Percentiles rank a stretch among this genome's conserved stretches.
These are phyloP conservation scores for Trinectes maculatus DNA, from an alignment of 2,113 vertebrate species.

Conservation along the genomic window DNA sequence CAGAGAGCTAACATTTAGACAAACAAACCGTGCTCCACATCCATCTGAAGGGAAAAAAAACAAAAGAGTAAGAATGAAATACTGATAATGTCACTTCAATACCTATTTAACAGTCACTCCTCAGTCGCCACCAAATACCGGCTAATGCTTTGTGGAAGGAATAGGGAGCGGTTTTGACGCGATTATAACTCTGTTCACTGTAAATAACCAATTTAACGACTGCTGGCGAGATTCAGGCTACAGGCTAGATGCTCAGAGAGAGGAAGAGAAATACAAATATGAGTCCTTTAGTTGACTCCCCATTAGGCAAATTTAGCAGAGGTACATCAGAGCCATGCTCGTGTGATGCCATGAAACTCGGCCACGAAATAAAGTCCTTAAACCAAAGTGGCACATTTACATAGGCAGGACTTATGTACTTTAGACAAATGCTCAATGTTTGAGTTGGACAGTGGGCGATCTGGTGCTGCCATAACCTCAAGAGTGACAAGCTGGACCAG, in stretches of 20 bases:
- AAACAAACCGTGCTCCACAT: conserved; percentile 74
- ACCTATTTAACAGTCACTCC: conserved; percentile 59
- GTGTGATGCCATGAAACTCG: conserved; percentile 43
- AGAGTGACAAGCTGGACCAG: conserved; percentile 25
- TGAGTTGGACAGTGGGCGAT: conserved; percentile 44
- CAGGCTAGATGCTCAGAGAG: conserved; percentile 60
- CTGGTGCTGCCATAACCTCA: conserved; percentile 29
- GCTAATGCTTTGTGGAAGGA: conserved; percentile 55
- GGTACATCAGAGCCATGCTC: conserved; percentile 50
- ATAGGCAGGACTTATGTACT: conserved; percentile 45
- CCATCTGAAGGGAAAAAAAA: conserved; percentile 47
- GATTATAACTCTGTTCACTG: conserved; percentile 72
- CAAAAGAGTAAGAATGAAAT: conserved; percentile 63
- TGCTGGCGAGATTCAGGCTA: conserved; percentile 62
- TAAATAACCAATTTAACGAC: conserved; percentile 78
- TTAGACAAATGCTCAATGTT: conserved; percentile 37
- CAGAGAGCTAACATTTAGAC: conserved; percentile 80
- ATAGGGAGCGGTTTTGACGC: conserved; percentile 59
- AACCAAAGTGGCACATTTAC: conserved; percentile 53
- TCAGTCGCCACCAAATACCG: conserved; percentile 63
- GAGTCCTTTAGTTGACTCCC: conserved; percentile 72
- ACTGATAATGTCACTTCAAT: conserved; percentile 67
- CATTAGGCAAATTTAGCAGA: conserved; percentile 56
- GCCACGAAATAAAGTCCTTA: conserved; percentile 47
- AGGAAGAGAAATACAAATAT: conserved; percentile 64